These are phyloP conservation scores for Arctopsyche grandis DNA, from an alignment of 1,140 invertebrate genomes.

Conservation along the genomic window DNA sequence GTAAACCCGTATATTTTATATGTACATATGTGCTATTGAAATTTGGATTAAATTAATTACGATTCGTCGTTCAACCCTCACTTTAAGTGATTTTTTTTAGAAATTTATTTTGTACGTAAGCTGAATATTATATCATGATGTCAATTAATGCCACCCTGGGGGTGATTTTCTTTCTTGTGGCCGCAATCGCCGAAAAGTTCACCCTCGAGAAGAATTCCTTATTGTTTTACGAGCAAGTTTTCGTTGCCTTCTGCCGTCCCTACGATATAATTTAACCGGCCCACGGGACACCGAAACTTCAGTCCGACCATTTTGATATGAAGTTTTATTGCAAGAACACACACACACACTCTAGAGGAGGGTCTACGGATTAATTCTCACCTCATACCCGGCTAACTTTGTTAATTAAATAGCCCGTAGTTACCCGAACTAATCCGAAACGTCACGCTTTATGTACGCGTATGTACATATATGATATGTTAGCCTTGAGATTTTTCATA, in stretches of 20 bases:
- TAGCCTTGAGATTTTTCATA: constrained; percentile 3
- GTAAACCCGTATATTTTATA: too few species aligned
- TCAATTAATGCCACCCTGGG: constrained; percentile 3
- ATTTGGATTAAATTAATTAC: too few species aligned
- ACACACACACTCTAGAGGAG: background rate
- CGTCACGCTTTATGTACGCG: too few species aligned
- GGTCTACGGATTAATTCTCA: constrained; percentile 1
- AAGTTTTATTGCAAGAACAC: constrained; percentile 17
- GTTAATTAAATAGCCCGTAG: constrained; percentile 23
- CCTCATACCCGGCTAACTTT: background rate
- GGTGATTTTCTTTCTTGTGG: background rate
- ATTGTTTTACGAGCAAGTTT: constrained; percentile 30
- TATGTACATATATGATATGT: background rate
- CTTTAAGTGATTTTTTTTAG: too few species aligned
- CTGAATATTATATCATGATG: background rate
- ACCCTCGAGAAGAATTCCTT: constrained; percentile 6
- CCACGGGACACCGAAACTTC: constrained; percentile 5
- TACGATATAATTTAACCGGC: background rate
- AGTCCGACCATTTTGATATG: background rate
- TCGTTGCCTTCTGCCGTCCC: background rate
- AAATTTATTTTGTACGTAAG: too few species aligned
- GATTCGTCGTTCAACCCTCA: too few species aligned
- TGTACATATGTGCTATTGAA: too few species aligned
- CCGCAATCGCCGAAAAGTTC: constrained; percentile 1
- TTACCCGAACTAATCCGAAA: constrained; percentile 12